A percentile compares a stretch with the other conserved stretches of the same genome.
These are phyloP conservation scores for Caenorhabditis macrosperma DNA, from an alignment of 2,888 invertebrate species.

Conservation along the genomic window DNA sequence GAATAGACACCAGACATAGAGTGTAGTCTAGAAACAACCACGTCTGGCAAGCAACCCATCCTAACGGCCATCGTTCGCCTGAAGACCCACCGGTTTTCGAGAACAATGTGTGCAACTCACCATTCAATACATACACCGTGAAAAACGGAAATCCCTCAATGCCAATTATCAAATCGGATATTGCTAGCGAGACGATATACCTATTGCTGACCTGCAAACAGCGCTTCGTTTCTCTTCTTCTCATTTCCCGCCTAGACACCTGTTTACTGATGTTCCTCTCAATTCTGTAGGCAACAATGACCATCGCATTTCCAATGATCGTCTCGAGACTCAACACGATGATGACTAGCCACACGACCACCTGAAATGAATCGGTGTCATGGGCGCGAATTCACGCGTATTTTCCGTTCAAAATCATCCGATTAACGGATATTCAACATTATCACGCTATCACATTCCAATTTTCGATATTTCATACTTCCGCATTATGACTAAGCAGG, in stretches of 20 bases:
- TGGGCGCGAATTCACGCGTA: slow-evolving; percentile 1
- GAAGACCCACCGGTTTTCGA: slow-evolving; percentile 3
- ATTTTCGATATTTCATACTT: slow-evolving; percentile 18
- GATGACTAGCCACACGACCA: slow-evolving; percentile 75
- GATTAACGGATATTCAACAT: slow-evolving; percentile 37
- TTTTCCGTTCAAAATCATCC: slow-evolving; percentile 22
- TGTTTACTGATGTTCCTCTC: slow-evolving; percentile 79
- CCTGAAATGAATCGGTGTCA: slow-evolving; percentile 53
- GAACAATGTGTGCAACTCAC: slow-evolving; percentile 65
- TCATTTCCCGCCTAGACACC: slow-evolving; percentile 56
- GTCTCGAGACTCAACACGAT: slow-evolving; percentile 76
- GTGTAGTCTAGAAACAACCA: slow-evolving; percentile 80
- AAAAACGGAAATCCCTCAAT: slow-evolving; percentile 80
- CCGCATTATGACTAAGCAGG: not conserved
- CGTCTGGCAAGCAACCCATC: slow-evolving; percentile 77
- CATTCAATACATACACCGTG: slow-evolving; percentile 79
- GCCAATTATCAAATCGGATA: slow-evolving; percentile 80
- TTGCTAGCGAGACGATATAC: slow-evolving; percentile 79
- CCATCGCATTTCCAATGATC: slow-evolving; percentile 80
- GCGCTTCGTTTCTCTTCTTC: not conserved
- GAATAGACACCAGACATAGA: slow-evolving; percentile 79
- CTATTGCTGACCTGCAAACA: slow-evolving; percentile 76
- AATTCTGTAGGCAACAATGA: slow-evolving; percentile 77
- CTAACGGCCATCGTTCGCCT: slow-evolving; percentile 79
- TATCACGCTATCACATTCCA: not conserved